A percentile compares a stretch with the other conserved stretches of the same genome.
Evolutionary conservation across 2,888 invertebrate genomes (phyloP).

Genomic region (Bombylius major): DNA sequence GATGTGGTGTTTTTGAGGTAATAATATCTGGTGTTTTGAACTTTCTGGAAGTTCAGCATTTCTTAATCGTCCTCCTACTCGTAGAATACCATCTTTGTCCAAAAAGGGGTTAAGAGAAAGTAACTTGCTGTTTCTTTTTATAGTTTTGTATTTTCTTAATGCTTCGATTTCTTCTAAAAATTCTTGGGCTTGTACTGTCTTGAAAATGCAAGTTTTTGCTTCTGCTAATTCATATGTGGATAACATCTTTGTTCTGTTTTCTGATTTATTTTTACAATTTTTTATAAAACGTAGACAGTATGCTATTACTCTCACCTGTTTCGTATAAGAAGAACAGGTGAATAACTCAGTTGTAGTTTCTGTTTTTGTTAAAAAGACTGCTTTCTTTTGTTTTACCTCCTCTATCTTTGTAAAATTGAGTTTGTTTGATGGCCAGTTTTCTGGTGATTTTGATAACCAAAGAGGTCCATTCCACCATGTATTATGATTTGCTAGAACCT

Average conservation of each 20-base stretch:
- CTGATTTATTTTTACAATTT: no score
- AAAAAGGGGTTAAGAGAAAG: background rate
- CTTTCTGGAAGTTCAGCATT: background rate
- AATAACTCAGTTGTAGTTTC: background rate
- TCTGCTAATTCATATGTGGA: no score
- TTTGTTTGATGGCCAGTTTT: background rate
- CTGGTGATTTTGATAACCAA: background rate
- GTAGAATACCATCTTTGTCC: background rate
- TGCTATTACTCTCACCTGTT: background rate
- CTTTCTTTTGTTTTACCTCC: no score
- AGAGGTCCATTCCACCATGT: background rate
- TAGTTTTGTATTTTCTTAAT: no score
- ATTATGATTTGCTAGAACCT: background rate
- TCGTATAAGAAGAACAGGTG: background rate
- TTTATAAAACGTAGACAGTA: background rate
- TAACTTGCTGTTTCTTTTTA: no score
- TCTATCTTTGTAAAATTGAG: background rate
- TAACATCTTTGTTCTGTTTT: background rate
- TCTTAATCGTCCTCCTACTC: background rate
- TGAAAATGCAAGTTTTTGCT: no score
- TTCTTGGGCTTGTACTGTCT: no score
- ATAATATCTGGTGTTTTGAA: background rate
- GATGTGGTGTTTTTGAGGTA: background rate
- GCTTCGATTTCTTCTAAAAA: no score
- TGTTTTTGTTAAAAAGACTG: background rate